Conservation (phyloP, 1,140 invertebrate species). For the Hypothenemus hampei region DNA sequence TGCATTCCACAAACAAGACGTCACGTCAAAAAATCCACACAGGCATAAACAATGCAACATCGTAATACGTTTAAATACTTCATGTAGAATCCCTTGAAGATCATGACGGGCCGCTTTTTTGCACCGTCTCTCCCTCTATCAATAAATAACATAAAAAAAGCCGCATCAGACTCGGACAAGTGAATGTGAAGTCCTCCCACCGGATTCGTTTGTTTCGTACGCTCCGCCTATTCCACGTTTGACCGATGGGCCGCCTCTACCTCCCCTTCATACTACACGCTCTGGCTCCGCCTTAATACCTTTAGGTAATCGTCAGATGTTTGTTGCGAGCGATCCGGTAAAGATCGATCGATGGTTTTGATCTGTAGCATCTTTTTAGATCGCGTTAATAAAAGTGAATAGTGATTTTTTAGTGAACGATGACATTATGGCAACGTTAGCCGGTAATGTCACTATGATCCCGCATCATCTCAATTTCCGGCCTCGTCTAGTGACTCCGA, state of each 20-base stretch:
- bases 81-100: constrained; percentile 17
- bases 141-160: constrained; percentile 39
- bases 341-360: constrained; percentile 35
- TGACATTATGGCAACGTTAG: constrained; percentile 40
- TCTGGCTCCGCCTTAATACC: constrained; percentile 37
- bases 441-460: constrained; percentile 32
- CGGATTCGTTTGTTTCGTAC: constrained; percentile 28
- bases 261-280: background rate
- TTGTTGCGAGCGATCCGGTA: constrained; percentile 37
- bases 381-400: constrained; percentile 10
- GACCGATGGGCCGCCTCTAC: no score
- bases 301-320: constrained; percentile 37
- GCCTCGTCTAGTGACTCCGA: constrained; percentile 36
- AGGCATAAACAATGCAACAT: constrained; percentile 22
- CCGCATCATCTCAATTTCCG: constrained; percentile 33
- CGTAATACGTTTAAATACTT: constrained; percentile 24
- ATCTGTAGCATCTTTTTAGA: constrained; percentile 7
- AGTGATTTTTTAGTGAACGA: constrained; percentile 12
- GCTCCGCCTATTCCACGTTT: constrained; percentile 21
- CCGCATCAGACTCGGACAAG: constrained; percentile 27
- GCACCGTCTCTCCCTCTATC: constrained; percentile 20
- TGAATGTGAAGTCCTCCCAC: constrained; percentile 24
- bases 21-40: constrained; percentile 35
- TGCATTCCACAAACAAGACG: constrained; percentile 38
- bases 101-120: constrained; percentile 16